phyloP scores from a whole-genome alignment of 1,140 invertebrate species.

The Mya arenaria region DNA sequence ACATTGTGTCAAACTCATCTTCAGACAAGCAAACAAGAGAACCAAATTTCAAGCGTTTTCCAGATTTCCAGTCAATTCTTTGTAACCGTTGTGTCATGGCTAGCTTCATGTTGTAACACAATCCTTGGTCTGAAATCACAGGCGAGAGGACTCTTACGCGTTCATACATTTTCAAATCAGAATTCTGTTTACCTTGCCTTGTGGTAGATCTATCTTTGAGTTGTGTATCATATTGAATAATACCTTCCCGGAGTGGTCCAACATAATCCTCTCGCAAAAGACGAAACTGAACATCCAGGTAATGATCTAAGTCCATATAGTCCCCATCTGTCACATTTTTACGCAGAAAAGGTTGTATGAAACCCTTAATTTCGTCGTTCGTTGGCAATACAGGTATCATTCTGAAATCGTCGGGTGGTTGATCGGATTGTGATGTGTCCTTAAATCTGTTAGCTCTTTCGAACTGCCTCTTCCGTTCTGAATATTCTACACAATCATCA shows the following conservation, averaged over 20 bases:
- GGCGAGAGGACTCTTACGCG: constrained; percentile 63
- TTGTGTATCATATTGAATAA: constrained; percentile 57
- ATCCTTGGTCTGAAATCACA: constrained; percentile 56
- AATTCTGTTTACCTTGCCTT: too few relatives aligned
- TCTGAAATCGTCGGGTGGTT: constrained; percentile 76
- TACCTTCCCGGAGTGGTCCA: constrained; percentile 78
- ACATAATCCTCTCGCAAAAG: constrained; percentile 87
- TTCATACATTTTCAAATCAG: constrained; percentile 50
- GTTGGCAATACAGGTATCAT: constrained; percentile 70
- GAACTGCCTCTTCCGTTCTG: too few relatives aligned
- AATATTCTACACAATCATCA: too few relatives aligned
- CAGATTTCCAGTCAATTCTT: constrained; percentile 73
- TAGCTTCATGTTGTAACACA: constrained; percentile 69
- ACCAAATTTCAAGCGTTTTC: constrained; percentile 87
- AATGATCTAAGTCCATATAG: constrained; percentile 86
- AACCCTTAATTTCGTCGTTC: constrained; percentile 65
- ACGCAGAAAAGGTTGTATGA: constrained; percentile 80
- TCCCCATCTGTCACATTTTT: constrained; percentile 84
- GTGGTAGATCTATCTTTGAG: background rate
- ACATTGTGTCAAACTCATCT: constrained; percentile 86
- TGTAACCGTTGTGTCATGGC: constrained; percentile 58
- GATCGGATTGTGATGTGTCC: too few relatives aligned
- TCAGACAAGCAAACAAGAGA: constrained; percentile 87
- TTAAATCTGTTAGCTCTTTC: too few relatives aligned
- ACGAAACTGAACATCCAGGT: constrained; percentile 89